phyloP scores from a whole-genome alignment of 2,797 vertebrate species.

The Crocodylus rhombifer region DNA sequence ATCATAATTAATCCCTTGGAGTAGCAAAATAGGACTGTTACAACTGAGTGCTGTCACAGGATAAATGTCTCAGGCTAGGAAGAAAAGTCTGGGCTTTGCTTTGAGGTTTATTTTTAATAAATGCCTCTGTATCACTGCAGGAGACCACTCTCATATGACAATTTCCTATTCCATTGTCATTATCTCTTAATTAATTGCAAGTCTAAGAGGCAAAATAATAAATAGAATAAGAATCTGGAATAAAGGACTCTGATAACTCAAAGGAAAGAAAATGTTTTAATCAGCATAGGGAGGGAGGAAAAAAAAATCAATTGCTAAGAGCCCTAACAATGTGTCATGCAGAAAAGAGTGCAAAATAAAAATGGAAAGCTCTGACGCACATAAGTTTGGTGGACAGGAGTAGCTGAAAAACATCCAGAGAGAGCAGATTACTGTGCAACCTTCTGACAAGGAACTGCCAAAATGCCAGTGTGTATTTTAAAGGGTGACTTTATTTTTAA shows the following conservation, averaged over 20 bases:
- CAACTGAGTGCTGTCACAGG: neutral
- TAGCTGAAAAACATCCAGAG: neutral
- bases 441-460: neutral
- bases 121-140: neutral
- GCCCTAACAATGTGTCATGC: neutral
- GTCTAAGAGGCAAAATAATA: neutral
- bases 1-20: neutral
- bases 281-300: neutral
- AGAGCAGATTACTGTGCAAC: neutral
- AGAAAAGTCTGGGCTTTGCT: neutral
- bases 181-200: constrained; percentile 35
- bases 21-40: neutral
- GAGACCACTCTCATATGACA: neutral
- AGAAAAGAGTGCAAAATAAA: neutral
- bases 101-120: constrained; percentile 36
- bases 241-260: neutral
- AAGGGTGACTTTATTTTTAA: neutral
- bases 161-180: constrained; percentile 6
- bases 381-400: neutral
- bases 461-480: neutral
- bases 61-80: neutral
- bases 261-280: neutral
- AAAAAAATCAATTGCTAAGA: neutral
- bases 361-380: rapidly evolving
- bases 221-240: neutral